Evolutionary conservation across 2,888 invertebrate genomes (phyloP).

Genomic region (Seira musarum): DNA sequence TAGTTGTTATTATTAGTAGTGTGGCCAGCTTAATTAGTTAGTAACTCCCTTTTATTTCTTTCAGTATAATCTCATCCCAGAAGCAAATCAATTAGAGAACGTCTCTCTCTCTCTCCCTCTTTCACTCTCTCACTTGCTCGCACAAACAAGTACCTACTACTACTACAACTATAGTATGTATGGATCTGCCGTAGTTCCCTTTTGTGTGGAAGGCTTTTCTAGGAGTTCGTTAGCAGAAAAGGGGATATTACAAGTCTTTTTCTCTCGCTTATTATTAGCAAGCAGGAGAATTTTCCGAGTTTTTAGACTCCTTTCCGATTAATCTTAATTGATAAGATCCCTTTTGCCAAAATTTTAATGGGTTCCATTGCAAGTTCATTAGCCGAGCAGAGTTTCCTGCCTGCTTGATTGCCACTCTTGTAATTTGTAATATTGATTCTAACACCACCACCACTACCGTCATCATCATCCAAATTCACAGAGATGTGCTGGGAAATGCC

Average conservation of each 20-base stretch:
- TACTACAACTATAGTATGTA: too few species aligned
- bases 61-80: slow-evolving; percentile 59
- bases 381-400: slow-evolving; percentile 20
- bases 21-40: slow-evolving; percentile 60
- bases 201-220: not conserved
- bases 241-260: not conserved
- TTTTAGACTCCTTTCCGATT: slow-evolving; percentile 52
- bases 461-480: not conserved
- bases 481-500: not conserved
- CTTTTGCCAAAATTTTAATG: slow-evolving; percentile 57
- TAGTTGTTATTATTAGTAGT: slow-evolving; percentile 55
- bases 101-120: slow-evolving; percentile 41
- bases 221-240: slow-evolving; percentile 13
- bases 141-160: slow-evolving; percentile 4
- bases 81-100: slow-evolving; percentile 61
- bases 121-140: too few species aligned
- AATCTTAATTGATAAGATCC: slow-evolving; percentile 61
- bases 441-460: not conserved
- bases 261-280: slow-evolving; percentile 47
- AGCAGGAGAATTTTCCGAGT: slow-evolving; percentile 8
- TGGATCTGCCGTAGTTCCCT: too few species aligned
- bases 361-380: slow-evolving; percentile 57
- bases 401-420: slow-evolving; percentile 33
- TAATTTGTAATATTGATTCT: not conserved
- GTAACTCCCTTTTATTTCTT: slow-evolving; percentile 59